Percentiles rank a stretch among this genome's conserved stretches.
These are phyloP conservation scores for Turritopsis dohrnii DNA, from an alignment of 30 jellyfish, hydroid and myxozoan genomes.

Conservation along the genomic window DNA sequence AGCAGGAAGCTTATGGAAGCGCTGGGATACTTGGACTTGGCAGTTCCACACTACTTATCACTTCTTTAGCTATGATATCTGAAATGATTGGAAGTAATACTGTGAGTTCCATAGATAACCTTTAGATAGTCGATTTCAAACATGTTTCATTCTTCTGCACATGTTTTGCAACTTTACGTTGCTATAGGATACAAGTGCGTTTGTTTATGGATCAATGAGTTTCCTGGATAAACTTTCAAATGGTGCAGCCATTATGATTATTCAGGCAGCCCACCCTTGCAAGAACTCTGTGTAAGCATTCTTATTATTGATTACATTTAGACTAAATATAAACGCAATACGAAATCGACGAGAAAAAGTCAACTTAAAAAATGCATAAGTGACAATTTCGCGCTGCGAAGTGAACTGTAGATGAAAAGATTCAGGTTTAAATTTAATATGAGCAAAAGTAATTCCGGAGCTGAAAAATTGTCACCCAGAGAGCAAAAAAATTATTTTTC, in stretches of 20 bases:
- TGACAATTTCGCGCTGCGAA: background rate
- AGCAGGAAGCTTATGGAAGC: slow-evolving; percentile 52
- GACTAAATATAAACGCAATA: too few relatives aligned
- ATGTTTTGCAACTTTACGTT: too few relatives aligned
- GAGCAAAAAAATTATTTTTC: too few relatives aligned
- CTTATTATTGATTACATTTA: background rate
- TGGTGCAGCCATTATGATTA: slow-evolving; percentile 81
- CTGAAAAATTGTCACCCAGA: too few relatives aligned
- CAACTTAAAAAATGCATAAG: too few relatives aligned
- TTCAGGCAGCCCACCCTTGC: slow-evolving; percentile 71
- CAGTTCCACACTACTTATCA: slow-evolving; percentile 69
- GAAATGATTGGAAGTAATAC: slow-evolving; percentile 79
- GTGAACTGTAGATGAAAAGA: background rate
- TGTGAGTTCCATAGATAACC: slow-evolving; percentile 27
- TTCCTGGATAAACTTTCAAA: slow-evolving; percentile 83
- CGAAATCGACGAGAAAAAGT: too few relatives aligned
- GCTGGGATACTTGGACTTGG: slow-evolving; percentile 74
- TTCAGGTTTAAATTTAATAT: background rate
- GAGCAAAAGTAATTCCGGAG: too few relatives aligned
- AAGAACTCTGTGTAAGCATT: slow-evolving; percentile 27
- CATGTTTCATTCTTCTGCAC: background rate
- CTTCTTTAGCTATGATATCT: slow-evolving; percentile 80
- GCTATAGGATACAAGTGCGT: slow-evolving; percentile 59
- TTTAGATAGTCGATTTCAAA: too few relatives aligned
- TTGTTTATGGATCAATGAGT: slow-evolving; percentile 94